These are phyloP conservation scores for Euzetes globulus DNA, from an alignment of 2,888 invertebrate species.

Conservation along the genomic window DNA sequence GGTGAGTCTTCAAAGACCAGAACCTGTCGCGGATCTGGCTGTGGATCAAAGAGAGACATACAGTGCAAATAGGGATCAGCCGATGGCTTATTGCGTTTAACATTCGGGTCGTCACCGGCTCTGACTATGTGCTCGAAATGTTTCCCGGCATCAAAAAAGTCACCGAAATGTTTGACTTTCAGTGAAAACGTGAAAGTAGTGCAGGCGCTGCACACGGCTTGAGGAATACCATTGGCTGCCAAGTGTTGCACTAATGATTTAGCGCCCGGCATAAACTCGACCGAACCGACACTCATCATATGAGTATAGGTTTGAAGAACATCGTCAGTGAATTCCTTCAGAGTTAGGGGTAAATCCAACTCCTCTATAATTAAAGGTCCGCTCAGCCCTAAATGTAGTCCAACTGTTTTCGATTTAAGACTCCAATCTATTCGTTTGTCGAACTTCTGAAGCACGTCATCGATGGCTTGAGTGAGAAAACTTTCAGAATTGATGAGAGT, in stretches of 20 bases:
- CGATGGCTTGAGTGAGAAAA: slow-evolving; percentile 14
- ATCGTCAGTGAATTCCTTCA: slow-evolving; percentile 57
- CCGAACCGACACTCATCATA: slow-evolving; percentile 45
- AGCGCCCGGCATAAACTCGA: slow-evolving; percentile 66
- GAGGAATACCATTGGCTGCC: slow-evolving; percentile 63
- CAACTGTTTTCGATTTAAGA: slow-evolving; percentile 28
- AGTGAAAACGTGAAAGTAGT: slow-evolving; percentile 65
- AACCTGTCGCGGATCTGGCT: slow-evolving; percentile 35
- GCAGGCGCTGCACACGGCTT: slow-evolving; percentile 80
- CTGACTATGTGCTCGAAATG: slow-evolving; percentile 67
- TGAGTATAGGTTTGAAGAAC: slow-evolving; percentile 54
- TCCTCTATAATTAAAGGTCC: slow-evolving; percentile 49
- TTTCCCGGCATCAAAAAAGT: slow-evolving; percentile 48
- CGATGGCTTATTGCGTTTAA: slow-evolving; percentile 75
- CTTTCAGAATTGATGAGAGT: slow-evolving; percentile 33
- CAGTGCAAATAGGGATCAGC: slow-evolving; percentile 79
- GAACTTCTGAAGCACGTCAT: slow-evolving; percentile 8
- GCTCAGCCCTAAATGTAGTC: slow-evolving; percentile 14
- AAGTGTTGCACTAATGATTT: slow-evolving; percentile 70
- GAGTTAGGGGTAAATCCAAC: slow-evolving; percentile 59
- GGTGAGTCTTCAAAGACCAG: slow-evolving; percentile 88
- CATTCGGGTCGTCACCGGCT: slow-evolving; percentile 73
- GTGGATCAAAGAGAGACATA: slow-evolving; percentile 62
- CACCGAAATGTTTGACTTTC: slow-evolving; percentile 55
- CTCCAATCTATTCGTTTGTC: slow-evolving; percentile 22